Percentiles rank a stretch among this genome's conserved stretches.
Conservation (phyloP, 2,797 vertebrate genomes). For the Avahi laniger region DNA sequence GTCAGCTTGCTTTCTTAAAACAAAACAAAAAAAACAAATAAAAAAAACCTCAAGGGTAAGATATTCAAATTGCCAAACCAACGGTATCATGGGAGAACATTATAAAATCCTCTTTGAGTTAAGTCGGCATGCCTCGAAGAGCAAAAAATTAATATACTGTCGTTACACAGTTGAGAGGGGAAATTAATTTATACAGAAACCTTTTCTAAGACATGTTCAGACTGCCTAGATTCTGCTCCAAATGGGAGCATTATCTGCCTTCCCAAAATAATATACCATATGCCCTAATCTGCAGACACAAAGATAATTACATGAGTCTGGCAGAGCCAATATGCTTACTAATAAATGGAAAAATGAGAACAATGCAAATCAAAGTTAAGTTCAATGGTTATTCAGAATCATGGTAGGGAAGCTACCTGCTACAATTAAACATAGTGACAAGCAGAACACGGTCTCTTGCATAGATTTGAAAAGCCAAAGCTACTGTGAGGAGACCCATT, state of each 20-base stretch:
- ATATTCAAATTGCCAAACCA: constrained; percentile 72
- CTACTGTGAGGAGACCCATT: not conserved
- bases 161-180: constrained; percentile 75
- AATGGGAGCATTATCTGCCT: constrained; percentile 76
- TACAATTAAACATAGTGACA: constrained; percentile 34
- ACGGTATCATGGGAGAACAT: constrained; percentile 65
- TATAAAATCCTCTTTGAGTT: constrained; percentile 73
- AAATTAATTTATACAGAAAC: constrained; percentile 79
- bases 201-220: constrained; percentile 74
- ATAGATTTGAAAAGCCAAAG: not conserved
- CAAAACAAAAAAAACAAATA: not conserved
- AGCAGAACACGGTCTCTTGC: constrained; percentile 38
- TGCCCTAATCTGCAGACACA: constrained; percentile 78
- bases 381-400: constrained; percentile 54
- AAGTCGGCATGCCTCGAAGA: constrained; percentile 77
- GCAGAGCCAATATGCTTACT: constrained; percentile 73
- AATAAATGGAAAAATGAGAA: constrained; percentile 73
- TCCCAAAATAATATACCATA: constrained; percentile 77
- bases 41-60: constrained; percentile 53
- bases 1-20: constrained; percentile 44
- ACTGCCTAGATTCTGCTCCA: constrained; percentile 66
- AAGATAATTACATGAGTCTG: constrained; percentile 76
- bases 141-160: constrained; percentile 80
- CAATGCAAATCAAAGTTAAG: constrained; percentile 71
- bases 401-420: constrained; percentile 32